These are phyloP conservation scores for Ormyrus nitidulus DNA, from an alignment of 2,888 invertebrate species.

Conservation along the genomic window DNA sequence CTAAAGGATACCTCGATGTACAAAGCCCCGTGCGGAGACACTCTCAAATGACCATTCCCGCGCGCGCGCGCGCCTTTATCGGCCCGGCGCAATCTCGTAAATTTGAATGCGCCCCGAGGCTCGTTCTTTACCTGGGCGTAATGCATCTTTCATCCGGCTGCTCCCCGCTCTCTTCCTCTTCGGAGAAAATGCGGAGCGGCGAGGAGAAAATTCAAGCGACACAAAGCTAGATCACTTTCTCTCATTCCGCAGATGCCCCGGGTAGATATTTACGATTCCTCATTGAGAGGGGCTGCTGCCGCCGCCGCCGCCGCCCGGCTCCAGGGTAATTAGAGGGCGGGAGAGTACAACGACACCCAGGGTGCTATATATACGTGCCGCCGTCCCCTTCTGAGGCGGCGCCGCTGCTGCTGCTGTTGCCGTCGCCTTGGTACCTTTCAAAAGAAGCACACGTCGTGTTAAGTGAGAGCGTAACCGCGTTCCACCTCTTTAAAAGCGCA, in stretches of 20 bases:
- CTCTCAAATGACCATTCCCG: constrained; percentile 9
- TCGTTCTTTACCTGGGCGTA: constrained; percentile 40
- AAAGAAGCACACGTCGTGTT: constrained; percentile 28
- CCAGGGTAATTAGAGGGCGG: constrained; percentile 75
- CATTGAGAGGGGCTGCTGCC: constrained; percentile 64
- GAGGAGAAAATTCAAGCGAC: constrained; percentile 42
- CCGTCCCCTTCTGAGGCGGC: background rate
- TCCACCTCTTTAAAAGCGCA: constrained; percentile 67
- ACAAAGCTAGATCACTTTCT: constrained; percentile 54
- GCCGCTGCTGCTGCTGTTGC: background rate
- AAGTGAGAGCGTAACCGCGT: constrained; percentile 35
- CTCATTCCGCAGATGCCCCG: constrained; percentile 65
- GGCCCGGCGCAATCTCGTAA: constrained; percentile 34
- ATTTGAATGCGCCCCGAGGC: constrained; percentile 21
- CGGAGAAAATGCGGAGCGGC: constrained; percentile 31
- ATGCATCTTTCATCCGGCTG: constrained; percentile 34
- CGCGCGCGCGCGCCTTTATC: constrained; percentile 10
- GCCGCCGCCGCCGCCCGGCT: constrained; percentile 54
- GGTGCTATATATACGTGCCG: constrained; percentile 63
- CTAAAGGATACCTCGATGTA: constrained; percentile 16
- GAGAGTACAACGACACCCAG: constrained; percentile 59
- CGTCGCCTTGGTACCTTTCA: constrained; percentile 5
- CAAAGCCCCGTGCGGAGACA: background rate
- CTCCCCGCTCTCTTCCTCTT: constrained; percentile 6
- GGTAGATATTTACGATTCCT: constrained; percentile 66